phyloP scores from a whole-genome alignment of 2,888 invertebrate species.

The Eurytoma californica region DNA sequence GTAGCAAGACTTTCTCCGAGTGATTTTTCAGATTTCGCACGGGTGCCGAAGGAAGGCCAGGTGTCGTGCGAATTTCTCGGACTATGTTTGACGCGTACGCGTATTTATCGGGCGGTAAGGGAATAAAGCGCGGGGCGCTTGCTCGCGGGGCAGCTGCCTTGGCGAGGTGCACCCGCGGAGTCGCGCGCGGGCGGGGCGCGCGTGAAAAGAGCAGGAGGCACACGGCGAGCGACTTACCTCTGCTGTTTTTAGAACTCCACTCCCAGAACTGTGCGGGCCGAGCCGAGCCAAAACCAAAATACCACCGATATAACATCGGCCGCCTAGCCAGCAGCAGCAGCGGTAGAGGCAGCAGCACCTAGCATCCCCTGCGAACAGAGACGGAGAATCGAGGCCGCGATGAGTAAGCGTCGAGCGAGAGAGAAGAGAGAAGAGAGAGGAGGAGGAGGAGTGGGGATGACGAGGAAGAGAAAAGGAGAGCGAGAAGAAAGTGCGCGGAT shows the following conservation, averaged over 20 bases:
- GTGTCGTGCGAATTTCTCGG: too few species aligned
- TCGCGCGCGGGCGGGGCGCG: slow-evolving; percentile 3
- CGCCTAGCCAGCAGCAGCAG: slow-evolving; percentile 3
- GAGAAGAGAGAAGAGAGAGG: slow-evolving; percentile 5
- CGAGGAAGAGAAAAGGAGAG: slow-evolving; percentile 19
- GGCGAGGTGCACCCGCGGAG: slow-evolving; percentile 24
- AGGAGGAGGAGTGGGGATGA: neutral
- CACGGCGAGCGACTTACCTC: slow-evolving; percentile 70
- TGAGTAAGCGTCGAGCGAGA: slow-evolving; percentile 8
- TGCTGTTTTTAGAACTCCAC: slow-evolving; percentile 75
- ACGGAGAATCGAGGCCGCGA: slow-evolving; percentile 2
- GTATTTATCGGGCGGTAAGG: neutral
- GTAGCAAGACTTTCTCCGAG: too few species aligned
- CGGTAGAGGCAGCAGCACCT: slow-evolving; percentile 20
- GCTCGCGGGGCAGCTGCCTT: slow-evolving; percentile 15
- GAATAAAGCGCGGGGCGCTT: neutral
- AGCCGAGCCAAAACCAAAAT: slow-evolving; percentile 75
- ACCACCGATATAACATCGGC: slow-evolving; percentile 68
- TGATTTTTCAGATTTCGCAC: too few species aligned
- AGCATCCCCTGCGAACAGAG: slow-evolving; percentile 42
- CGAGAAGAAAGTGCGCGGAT: slow-evolving; percentile 22
- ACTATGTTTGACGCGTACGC: neutral
- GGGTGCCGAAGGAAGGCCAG: too few species aligned
- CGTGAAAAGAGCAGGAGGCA: slow-evolving; percentile 55
- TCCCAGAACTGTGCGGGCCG: slow-evolving; percentile 74